phyloP scores from a whole-genome alignment of 2,113 vertebrate species.

The Chloroceryle aenea region DNA sequence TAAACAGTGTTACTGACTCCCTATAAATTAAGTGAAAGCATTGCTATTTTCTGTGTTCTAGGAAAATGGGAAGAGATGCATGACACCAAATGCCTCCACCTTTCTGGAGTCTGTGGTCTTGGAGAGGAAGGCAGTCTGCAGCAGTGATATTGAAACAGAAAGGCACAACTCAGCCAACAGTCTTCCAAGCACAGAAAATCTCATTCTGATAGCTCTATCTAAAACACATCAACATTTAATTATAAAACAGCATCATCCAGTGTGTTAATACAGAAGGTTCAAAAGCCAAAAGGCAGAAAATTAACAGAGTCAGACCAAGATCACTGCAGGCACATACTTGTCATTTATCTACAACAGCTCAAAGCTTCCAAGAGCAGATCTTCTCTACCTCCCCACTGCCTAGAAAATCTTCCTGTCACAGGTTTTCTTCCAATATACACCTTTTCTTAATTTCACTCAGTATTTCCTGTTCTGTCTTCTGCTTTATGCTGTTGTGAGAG shows the following conservation, averaged over 20 bases:
- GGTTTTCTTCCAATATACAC: neutral
- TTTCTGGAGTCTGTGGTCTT: accelerated
- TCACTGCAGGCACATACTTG: accelerated
- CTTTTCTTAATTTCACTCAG: neutral
- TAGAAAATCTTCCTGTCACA: neutral
- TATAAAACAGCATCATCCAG: neutral
- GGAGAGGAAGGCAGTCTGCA: neutral
- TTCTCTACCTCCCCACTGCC: neutral
- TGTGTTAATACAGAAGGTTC: neutral
- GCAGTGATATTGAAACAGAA: neutral
- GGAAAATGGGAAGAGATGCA: neutral
- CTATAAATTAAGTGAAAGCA: neutral
- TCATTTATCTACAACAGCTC: neutral
- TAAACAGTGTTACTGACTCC: neutral
- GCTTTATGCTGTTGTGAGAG: neutral
- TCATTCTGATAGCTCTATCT: neutral
- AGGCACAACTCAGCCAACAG: neutral
- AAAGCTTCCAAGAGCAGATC: neutral
- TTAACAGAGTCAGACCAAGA: neutral
- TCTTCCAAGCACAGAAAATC: neutral
- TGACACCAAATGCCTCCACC: neutral
- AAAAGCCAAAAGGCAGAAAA: neutral
- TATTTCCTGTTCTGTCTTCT: neutral
- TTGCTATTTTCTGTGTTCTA: neutral
- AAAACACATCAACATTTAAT: neutral